Percentiles rank a stretch among this genome's conserved stretches.
These are phyloP conservation scores for Ormyrus thymus DNA, from an alignment of 2,888 invertebrate genomes.

Conservation along the genomic window DNA sequence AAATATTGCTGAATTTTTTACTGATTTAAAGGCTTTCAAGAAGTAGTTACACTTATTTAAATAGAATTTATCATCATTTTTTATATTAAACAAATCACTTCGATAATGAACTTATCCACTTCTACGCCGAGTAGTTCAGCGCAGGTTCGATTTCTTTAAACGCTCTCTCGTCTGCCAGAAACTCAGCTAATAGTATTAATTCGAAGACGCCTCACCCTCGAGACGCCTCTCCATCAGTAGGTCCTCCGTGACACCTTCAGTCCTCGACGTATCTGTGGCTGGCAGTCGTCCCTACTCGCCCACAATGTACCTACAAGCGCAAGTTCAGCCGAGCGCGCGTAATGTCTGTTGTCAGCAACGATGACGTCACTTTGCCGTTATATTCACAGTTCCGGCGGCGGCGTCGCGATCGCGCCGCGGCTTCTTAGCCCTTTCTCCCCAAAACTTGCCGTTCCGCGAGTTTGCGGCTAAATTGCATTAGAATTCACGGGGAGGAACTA, in stretches of 20 bases:
- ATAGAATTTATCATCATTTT: too few species aligned
- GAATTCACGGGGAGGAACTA: constrained; percentile 14
- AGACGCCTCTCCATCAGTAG: neutral
- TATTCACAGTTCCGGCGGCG: constrained; percentile 28
- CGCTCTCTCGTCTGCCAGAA: too few species aligned
- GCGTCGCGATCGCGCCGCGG: neutral
- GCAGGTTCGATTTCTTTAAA: too few species aligned
- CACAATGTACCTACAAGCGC: constrained; percentile 41
- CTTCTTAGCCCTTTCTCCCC: neutral
- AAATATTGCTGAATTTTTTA: too few species aligned
- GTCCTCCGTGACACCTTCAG: neutral
- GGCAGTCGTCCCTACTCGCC: constrained; percentile 61
- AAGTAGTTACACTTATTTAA: too few species aligned
- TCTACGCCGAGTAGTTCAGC: too few species aligned
- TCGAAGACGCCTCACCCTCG: too few species aligned
- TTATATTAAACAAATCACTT: too few species aligned
- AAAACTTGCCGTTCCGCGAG: constrained; percentile 47
- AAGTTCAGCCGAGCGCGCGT: constrained; percentile 64
- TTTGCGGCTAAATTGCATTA: constrained; percentile 42
- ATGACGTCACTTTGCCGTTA: constrained; percentile 62
- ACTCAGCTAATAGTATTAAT: too few species aligned
- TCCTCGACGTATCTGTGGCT: constrained; percentile 62
- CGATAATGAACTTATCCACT: too few species aligned
- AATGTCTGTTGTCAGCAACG: constrained; percentile 65
- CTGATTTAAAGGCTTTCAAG: too few species aligned